A percentile compares a stretch with the other conserved stretches of the same genome.
These are phyloP conservation scores for Gastrophysa polygoni DNA, from an alignment of 2,888 invertebrate genomes.

Conservation along the genomic window DNA sequence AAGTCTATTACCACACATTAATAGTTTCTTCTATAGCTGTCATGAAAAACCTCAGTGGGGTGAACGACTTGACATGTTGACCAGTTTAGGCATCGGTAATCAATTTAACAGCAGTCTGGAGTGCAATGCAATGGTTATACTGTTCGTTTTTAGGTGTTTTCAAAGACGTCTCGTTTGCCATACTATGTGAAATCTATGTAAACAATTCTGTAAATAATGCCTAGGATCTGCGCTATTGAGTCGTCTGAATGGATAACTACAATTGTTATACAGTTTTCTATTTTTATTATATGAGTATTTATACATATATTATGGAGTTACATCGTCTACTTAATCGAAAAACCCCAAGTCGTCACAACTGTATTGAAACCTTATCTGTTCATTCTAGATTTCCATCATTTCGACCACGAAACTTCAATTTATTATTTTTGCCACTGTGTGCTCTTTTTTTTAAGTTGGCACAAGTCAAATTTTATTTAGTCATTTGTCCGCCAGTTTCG, in stretches of 20 bases:
- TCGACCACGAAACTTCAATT: no score
- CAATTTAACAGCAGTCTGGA: not conserved
- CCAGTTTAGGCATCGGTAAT: not conserved
- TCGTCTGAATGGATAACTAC: slow-evolving; percentile 14
- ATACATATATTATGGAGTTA: slow-evolving; percentile 15
- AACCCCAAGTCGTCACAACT: not conserved
- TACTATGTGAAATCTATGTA: slow-evolving; percentile 46
- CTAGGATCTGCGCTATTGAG: slow-evolving; percentile 24
- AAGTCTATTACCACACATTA: no score
- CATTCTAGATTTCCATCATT: no score
- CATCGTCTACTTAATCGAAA: no score
- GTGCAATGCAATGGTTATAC: not conserved
- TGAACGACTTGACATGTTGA: not conserved
- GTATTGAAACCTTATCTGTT: not conserved
- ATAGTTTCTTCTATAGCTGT: no score
- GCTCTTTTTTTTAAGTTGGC: no score
- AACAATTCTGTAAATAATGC: slow-evolving; percentile 50
- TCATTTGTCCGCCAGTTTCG: no score
- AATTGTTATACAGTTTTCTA: slow-evolving; percentile 35
- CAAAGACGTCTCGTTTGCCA: not conserved
- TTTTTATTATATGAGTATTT: slow-evolving; percentile 29
- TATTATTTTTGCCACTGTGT: no score
- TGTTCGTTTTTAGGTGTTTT: not conserved
- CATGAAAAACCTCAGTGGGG: no score
- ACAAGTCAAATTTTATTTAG: no score